These are phyloP conservation scores for Pemphigus obesinymphae DNA, from an alignment of 1,140 invertebrate genomes.

Conservation along the genomic window DNA sequence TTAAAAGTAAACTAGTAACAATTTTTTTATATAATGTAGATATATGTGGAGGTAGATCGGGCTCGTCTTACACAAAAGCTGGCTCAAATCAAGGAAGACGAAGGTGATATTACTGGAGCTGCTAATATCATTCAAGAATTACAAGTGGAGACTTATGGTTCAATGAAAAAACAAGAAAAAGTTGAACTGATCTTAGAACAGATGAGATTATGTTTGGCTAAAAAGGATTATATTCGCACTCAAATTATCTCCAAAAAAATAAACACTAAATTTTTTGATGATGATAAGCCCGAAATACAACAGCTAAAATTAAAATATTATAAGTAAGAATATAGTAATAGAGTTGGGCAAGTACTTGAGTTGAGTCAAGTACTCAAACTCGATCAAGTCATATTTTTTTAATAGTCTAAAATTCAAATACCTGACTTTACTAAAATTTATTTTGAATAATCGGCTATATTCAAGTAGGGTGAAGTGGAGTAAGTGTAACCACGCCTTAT, in stretches of 20 bases:
- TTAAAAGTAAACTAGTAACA: neutral
- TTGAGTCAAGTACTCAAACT: no score
- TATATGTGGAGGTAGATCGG: slow-evolving; percentile 98
- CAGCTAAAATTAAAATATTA: slow-evolving; percentile 91
- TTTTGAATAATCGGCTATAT: no score
- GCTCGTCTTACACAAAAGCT: slow-evolving; percentile 91
- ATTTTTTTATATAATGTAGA: slow-evolving; percentile 55
- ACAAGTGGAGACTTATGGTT: slow-evolving; percentile 98
- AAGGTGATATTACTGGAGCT: slow-evolving; percentile 85
- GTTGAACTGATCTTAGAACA: slow-evolving; percentile 96
- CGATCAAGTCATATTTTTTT: no score
- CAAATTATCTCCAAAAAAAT: slow-evolving; percentile 99
- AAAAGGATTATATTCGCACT: slow-evolving; percentile 94
- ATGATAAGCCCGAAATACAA: slow-evolving; percentile 62
- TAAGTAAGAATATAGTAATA: slow-evolving; percentile 54
- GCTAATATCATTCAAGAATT: slow-evolving; percentile 92
- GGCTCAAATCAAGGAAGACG: slow-evolving; percentile 88
- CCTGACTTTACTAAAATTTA: no score
- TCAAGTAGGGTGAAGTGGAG: no score
- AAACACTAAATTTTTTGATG: slow-evolving; percentile 94
- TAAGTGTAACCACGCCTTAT: no score
- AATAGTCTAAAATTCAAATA: no score
- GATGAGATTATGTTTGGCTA: slow-evolving; percentile 93
- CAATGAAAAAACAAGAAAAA: slow-evolving; percentile 97
- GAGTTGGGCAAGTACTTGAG: no score